phyloP scores from a whole-genome alignment of 2,888 invertebrate genomes.

The Tetragonula carbonaria region DNA sequence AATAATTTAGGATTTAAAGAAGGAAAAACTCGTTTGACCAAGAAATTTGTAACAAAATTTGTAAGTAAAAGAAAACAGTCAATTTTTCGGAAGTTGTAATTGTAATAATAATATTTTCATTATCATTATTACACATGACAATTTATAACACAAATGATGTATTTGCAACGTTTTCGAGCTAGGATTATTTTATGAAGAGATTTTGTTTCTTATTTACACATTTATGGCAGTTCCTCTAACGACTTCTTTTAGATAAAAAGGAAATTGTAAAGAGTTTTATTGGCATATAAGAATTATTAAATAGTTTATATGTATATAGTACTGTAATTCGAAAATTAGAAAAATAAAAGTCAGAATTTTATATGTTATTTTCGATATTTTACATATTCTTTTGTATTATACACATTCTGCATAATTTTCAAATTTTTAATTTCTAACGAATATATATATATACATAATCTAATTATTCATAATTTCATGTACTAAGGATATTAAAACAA shows the following conservation, averaged over 20 bases:
- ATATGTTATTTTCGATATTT: slow-evolving; percentile 31
- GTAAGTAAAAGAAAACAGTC: background rate
- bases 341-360: slow-evolving; percentile 60
- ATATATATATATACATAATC: background rate
- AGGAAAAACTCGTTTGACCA: slow-evolving; percentile 1
- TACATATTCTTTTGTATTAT: background rate
- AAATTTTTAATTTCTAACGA: background rate
- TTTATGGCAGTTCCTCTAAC: slow-evolving; percentile 65
- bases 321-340: slow-evolving; percentile 68
- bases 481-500: background rate
- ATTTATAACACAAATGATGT: slow-evolving; percentile 15
- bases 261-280: slow-evolving; percentile 67
- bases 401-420: background rate
- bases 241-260: slow-evolving; percentile 46
- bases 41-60: slow-evolving; percentile 12
- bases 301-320: slow-evolving; percentile 71
- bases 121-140: slow-evolving; percentile 9
- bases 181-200: slow-evolving; percentile 28
- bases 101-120: slow-evolving; percentile 27
- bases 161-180: slow-evolving; percentile 38
- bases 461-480: slow-evolving; percentile 1
- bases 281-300: slow-evolving; percentile 62
- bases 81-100: slow-evolving; percentile 21
- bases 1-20: slow-evolving; percentile 23
- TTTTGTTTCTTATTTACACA: slow-evolving; percentile 42